Conservation (phyloP, 2,888 invertebrate genomes). For the Branchipolynoe longqiensis region DNA sequence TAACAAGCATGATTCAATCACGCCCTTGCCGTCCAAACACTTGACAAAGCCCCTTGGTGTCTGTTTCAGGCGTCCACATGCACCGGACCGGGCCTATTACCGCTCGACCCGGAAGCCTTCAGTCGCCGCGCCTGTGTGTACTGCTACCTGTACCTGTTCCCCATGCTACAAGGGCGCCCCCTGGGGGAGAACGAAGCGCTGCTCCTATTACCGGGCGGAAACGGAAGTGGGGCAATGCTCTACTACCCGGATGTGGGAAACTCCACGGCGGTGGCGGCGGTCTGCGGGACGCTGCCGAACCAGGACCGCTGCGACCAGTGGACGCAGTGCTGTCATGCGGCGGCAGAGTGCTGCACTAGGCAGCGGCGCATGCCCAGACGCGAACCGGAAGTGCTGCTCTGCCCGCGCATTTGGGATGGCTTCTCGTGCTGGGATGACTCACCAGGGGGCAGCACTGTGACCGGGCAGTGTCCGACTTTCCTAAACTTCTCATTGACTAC, state of each 20-base stretch:
- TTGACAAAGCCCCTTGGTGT: too few species aligned
- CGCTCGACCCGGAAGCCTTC: slow-evolving; percentile 46
- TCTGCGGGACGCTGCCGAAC: slow-evolving; percentile 42
- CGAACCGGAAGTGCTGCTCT: neutral
- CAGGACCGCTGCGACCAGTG: slow-evolving; percentile 55
- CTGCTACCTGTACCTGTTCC: slow-evolving; percentile 61
- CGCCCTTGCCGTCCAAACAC: too few species aligned
- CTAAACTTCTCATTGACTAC: slow-evolving; percentile 58
- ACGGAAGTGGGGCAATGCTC: neutral
- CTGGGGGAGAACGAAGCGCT: neutral
- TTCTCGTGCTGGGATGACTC: slow-evolving; percentile 68
- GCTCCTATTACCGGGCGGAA: neutral
- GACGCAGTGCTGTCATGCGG: slow-evolving; percentile 50
- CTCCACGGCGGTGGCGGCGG: neutral
- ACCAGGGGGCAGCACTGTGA: slow-evolving; percentile 50
- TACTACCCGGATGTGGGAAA: slow-evolving; percentile 23
- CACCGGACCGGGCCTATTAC: too few species aligned
- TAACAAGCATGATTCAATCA: too few species aligned
- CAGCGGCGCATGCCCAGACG: neutral
- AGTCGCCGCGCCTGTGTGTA: slow-evolving; percentile 58
- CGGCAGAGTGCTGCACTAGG: slow-evolving; percentile 26
- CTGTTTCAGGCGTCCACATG: too few species aligned
- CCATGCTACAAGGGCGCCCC: neutral
- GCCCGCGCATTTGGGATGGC: slow-evolving; percentile 68
- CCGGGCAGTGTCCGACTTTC: slow-evolving; percentile 63